These are phyloP conservation scores for Delichon dasypus DNA, from an alignment of 2,797 vertebrate genomes.

Conservation along the genomic window DNA sequence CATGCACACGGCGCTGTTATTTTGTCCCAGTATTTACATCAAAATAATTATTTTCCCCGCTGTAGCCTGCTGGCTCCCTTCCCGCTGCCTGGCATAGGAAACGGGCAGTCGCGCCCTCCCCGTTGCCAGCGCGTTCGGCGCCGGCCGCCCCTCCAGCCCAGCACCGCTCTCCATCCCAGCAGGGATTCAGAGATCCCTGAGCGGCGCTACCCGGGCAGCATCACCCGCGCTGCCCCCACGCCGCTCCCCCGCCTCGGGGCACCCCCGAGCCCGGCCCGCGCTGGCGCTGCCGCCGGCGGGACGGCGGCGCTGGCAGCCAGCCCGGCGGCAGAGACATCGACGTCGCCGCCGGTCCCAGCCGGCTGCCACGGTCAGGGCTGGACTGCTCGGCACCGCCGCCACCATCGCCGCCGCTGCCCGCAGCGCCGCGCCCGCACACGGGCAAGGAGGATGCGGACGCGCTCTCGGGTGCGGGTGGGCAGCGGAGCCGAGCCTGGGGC, in stretches of 20 bases:
- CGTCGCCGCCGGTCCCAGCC: conserved; percentile 34
- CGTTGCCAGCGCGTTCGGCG: not conserved
- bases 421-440: not conserved
- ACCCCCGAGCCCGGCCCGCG: not conserved
- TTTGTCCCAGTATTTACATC: not conserved
- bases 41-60: not conserved
- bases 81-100: not conserved
- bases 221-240: not conserved
- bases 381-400: not conserved
- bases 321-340: not conserved
- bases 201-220: not conserved
- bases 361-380: not conserved
- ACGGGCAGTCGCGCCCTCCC: not conserved
- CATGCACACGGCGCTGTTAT: not conserved
- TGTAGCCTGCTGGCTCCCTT: not conserved
- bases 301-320: not conserved
- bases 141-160: not conserved
- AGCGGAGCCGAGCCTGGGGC: not conserved
- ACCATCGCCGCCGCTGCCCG: not conserved
- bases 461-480: not conserved
- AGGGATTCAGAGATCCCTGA: not conserved
- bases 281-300: not conserved
- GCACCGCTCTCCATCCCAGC: not conserved
- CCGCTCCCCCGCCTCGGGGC: not conserved
- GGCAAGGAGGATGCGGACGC: not conserved